A percentile compares a stretch with the other conserved stretches of the same genome.
phyloP scores from a whole-genome alignment of 1,140 invertebrate species.

The Bombus sibiricus region DNA sequence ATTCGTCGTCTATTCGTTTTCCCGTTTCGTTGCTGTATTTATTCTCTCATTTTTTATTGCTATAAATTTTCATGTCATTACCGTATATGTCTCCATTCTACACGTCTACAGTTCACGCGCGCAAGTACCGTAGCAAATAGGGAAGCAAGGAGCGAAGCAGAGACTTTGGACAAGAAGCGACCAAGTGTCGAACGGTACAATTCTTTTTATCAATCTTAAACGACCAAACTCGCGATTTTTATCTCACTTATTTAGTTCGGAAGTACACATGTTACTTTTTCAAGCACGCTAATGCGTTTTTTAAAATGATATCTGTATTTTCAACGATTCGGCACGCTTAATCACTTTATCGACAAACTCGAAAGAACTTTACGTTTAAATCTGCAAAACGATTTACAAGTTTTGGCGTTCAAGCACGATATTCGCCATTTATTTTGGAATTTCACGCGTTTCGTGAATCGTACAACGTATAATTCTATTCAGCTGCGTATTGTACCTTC shows the following conservation, averaged over 20 bases:
- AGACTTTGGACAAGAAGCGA: neutral
- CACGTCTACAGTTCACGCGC: too few relatives aligned
- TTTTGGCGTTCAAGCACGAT: neutral
- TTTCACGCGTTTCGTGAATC: too few relatives aligned
- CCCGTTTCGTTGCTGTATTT: slow-evolving; percentile 28
- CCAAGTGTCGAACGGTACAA: neutral
- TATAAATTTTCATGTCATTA: neutral
- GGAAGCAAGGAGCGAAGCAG: neutral
- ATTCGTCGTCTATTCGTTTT: neutral
- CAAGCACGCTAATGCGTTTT: neutral
- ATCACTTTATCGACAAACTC: neutral
- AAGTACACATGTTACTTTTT: neutral
- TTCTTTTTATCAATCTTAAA: neutral
- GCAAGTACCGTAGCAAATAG: neutral
- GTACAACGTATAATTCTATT: too few relatives aligned
- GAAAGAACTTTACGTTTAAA: neutral
- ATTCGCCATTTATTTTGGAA: too few relatives aligned
- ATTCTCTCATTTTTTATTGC: neutral
- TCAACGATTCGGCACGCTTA: neutral
- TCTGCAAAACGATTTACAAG: neutral
- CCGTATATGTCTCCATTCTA: neutral
- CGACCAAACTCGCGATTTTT: neutral
- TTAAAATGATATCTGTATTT: neutral
- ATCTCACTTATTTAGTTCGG: neutral
- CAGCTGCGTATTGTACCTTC: too few relatives aligned